Evolutionary conservation across 2,113 vertebrate genomes (phyloP).

Genomic region (Mesembrinibis cayennensis): DNA sequence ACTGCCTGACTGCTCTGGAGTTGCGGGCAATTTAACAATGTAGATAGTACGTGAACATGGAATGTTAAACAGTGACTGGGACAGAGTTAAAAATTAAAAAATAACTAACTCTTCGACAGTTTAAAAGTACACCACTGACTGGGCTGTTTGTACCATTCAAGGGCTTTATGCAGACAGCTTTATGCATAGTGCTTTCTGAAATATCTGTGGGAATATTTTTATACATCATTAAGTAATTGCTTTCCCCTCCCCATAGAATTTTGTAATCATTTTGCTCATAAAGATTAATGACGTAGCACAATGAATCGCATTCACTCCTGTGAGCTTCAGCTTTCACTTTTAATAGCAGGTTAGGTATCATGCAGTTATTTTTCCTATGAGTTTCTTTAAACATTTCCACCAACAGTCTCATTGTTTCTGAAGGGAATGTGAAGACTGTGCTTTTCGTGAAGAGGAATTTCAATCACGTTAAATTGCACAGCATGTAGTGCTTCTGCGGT

Average conservation of each 20-base stretch:
- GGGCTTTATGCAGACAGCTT: not conserved
- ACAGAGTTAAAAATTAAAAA: conserved; percentile 16
- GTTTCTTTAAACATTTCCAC: conserved; percentile 20
- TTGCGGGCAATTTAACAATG: conserved; percentile 74
- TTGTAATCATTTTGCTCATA: conserved; percentile 26
- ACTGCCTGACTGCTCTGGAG: conserved; percentile 73
- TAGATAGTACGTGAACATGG: conserved; percentile 60
- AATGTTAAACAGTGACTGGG: conserved; percentile 68
- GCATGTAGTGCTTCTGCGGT: not conserved
- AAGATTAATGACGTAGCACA: conserved; percentile 58
- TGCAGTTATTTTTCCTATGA: not conserved
- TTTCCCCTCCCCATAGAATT: conserved; percentile 37
- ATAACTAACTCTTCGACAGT: not conserved
- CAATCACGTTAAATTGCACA: not conserved
- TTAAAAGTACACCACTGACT: not conserved
- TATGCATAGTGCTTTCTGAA: not conserved
- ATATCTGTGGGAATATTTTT: not conserved
- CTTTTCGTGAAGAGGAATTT: not conserved
- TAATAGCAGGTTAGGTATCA: not conserved
- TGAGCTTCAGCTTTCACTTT: not conserved
- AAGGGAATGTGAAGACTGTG: not conserved
- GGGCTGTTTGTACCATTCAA: not conserved
- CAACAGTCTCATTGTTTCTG: not conserved
- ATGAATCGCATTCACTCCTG: not conserved
- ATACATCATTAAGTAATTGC: conserved; percentile 40